These are phyloP conservation scores for Leptobrachium leishanense DNA, from an alignment of 2,113 vertebrate species.

Conservation along the genomic window DNA sequence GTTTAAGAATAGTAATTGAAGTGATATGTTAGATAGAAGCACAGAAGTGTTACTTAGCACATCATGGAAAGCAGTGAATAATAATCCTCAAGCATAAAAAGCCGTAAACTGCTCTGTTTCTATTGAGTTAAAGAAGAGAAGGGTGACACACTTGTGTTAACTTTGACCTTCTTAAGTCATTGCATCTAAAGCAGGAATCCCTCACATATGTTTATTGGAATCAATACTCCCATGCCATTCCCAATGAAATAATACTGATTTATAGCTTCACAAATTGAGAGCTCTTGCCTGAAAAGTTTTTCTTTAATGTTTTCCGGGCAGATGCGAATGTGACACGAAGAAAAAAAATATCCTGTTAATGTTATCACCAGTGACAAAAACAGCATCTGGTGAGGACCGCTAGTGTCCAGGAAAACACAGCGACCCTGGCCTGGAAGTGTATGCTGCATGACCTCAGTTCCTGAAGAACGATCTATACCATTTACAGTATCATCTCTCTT, in stretches of 20 bases:
- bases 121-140: background rate
- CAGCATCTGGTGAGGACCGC: background rate
- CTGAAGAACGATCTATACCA: background rate
- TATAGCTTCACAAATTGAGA: background rate
- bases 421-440: background rate
- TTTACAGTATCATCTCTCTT: background rate
- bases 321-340: background rate
- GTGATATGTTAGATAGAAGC: no score
- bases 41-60: no score
- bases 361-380: background rate
- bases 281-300: conserved; percentile 2
- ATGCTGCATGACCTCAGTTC: background rate
- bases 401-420: background rate
- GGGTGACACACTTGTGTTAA: background rate
- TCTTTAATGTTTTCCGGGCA: background rate
- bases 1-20: no score
- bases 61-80: background rate
- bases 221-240: background rate
- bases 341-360: background rate
- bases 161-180: background rate
- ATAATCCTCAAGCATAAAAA: background rate
- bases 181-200: background rate
- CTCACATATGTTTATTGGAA: background rate
- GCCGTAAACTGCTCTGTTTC: background rate
- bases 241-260: background rate